Evolutionary conservation across 2,113 vertebrate species (phyloP).

Genomic region (Melanostigma gelatinosum): DNA sequence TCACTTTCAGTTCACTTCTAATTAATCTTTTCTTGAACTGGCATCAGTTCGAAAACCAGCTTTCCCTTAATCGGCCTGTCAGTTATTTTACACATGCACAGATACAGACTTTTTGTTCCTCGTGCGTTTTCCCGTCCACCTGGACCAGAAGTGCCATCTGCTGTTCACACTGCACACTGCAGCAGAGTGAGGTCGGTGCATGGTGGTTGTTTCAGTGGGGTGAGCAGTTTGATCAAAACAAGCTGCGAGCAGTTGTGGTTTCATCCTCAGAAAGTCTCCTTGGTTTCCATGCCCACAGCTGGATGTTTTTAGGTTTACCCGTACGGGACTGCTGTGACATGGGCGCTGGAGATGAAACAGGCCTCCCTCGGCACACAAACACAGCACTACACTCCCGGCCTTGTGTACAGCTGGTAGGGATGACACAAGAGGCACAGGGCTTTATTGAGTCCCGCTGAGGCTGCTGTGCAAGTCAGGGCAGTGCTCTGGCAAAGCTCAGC

Average conservation of each 20-base stretch:
- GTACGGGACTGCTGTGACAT: constrained; percentile 65
- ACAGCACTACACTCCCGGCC: constrained; percentile 73
- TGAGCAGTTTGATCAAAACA: constrained; percentile 71
- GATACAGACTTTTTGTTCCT: neutral
- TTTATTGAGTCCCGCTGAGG: constrained; percentile 75
- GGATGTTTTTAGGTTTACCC: constrained; percentile 74
- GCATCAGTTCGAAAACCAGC: constrained; percentile 36
- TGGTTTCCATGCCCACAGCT: constrained; percentile 74
- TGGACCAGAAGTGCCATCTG: constrained; percentile 73
- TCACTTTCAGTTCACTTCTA: constrained; percentile 48
- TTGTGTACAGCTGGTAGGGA: constrained; percentile 76
- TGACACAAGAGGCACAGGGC: constrained; percentile 76
- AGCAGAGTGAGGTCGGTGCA: constrained; percentile 24
- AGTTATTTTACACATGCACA: constrained; percentile 34
- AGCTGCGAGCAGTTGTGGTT: constrained; percentile 69
- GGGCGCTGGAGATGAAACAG: constrained; percentile 78
- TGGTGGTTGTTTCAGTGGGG: constrained; percentile 52
- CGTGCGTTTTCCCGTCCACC: constrained; percentile 9
- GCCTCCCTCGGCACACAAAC: constrained; percentile 72
- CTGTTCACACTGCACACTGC: constrained; percentile 61
- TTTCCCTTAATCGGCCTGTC: constrained; percentile 53
- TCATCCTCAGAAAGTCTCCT: constrained; percentile 69
- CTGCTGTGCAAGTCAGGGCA: constrained; percentile 59
- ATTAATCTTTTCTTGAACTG: constrained; percentile 53
- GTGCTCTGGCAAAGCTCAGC: constrained; percentile 79